phyloP scores from a whole-genome alignment of 2,888 invertebrate species.

The Magallana nippona region DNA sequence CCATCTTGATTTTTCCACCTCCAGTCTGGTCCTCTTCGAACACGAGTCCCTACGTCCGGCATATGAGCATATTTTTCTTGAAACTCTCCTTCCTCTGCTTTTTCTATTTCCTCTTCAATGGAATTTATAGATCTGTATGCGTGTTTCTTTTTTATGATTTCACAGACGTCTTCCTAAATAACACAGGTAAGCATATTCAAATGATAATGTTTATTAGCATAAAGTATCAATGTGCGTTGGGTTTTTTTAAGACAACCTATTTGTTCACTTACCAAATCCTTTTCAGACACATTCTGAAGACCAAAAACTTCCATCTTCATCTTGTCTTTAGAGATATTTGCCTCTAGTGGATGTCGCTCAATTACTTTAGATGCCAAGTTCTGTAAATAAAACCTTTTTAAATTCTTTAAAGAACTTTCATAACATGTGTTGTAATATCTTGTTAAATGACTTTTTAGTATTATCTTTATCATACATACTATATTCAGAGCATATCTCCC shows the following conservation, averaged over 20 bases:
- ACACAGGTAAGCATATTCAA: no score
- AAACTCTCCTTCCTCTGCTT: not conserved
- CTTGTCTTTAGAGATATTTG: not conserved
- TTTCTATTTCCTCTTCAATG: not conserved
- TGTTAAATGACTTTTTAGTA: no score
- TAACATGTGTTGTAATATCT: not conserved
- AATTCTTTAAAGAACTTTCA: not conserved
- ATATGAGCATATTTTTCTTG: not conserved
- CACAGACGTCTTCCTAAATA: not conserved
- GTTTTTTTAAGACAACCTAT: not conserved
- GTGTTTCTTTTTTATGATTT: not conserved
- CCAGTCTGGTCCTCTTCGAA: not conserved
- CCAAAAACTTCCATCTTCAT: not conserved
- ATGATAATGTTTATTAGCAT: no score
- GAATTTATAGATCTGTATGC: not conserved
- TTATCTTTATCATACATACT: not conserved
- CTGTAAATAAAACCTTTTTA: not conserved
- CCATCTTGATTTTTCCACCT: not conserved
- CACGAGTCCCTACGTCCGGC: not conserved
- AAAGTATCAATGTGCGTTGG: no score
- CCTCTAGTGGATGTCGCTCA: not conserved
- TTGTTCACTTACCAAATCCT: not conserved
- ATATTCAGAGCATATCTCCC: not conserved
- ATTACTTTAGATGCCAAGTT: not conserved
- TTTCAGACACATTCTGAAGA: not conserved